Evolutionary conservation across 2,797 vertebrate genomes (phyloP).

Genomic region (Crocidura indochinensis): DNA sequence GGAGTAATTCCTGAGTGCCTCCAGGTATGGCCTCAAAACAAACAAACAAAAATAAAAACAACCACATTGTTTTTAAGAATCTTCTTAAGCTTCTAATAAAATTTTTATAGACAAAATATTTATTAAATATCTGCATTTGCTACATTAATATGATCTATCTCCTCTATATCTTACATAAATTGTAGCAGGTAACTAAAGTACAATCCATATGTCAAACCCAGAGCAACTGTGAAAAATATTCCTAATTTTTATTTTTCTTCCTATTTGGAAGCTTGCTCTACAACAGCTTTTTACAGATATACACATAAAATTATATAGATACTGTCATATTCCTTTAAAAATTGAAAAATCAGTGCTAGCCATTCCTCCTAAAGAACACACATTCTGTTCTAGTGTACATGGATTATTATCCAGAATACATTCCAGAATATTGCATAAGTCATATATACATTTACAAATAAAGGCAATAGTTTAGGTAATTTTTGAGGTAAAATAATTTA

Average conservation of each 20-base stretch:
- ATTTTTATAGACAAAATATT: slow-evolving; percentile 70
- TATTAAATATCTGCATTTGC: slow-evolving; percentile 20
- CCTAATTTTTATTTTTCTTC: slow-evolving; percentile 4
- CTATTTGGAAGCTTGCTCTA: slow-evolving; percentile 74
- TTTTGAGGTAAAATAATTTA: too few relatives aligned
- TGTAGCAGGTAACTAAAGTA: slow-evolving; percentile 50
- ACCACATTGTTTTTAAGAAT: slow-evolving; percentile 71
- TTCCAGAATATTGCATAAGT: too few relatives aligned
- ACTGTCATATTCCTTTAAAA: slow-evolving; percentile 78
- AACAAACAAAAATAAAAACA: too few relatives aligned
- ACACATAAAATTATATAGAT: slow-evolving; percentile 79
- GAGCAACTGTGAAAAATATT: slow-evolving; percentile 55
- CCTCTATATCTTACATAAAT: slow-evolving; percentile 20
- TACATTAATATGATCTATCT: slow-evolving; percentile 42
- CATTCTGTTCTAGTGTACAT: too few relatives aligned
- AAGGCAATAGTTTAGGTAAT: too few relatives aligned
- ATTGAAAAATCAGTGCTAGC: not conserved
- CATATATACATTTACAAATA: too few relatives aligned
- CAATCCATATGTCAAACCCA: slow-evolving; percentile 66
- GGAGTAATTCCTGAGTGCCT: too few relatives aligned
- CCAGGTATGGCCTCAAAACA: too few relatives aligned
- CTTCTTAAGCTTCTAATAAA: slow-evolving; percentile 4
- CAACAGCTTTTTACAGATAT: slow-evolving; percentile 81
- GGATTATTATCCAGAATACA: too few relatives aligned
- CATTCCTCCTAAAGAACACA: too few relatives aligned